Evolutionary conservation across 2,797 vertebrate genomes (phyloP).

Genomic region (Eulemur mongoz): DNA sequence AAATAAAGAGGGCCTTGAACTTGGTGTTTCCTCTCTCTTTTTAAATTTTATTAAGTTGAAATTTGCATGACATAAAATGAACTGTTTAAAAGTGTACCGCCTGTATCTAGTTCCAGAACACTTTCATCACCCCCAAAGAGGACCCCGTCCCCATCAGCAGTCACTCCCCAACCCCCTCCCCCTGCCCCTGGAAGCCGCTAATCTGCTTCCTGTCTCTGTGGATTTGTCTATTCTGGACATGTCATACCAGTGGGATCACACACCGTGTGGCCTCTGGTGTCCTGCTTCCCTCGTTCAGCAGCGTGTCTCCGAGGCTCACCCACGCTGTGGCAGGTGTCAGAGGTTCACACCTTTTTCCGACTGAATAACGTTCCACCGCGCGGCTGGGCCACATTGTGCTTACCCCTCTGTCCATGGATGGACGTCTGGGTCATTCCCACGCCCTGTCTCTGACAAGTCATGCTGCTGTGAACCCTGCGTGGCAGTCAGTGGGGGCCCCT

Average conservation of each 20-base stretch:
- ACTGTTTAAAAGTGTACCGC: neutral
- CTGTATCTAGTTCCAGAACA: neutral
- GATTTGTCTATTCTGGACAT: neutral
- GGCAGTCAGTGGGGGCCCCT: neutral
- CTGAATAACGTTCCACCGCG: rapidly evolving
- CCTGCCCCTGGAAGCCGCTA: neutral
- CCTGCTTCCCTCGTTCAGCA: neutral
- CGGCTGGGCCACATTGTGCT: neutral
- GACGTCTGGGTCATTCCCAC: neutral
- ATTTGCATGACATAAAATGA: neutral
- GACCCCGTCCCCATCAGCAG: rapidly evolving
- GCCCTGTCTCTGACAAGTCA: neutral
- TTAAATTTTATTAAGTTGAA: neutral
- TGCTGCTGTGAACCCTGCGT: neutral
- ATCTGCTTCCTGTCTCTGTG: neutral
- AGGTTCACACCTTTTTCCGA: neutral
- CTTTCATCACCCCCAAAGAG: neutral
- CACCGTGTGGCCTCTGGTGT: neutral
- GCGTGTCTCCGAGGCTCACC: neutral
- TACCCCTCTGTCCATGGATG: neutral
- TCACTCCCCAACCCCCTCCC: neutral
- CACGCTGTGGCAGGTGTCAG: rapidly evolving
- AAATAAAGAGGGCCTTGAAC: neutral
- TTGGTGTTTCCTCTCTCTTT: neutral
- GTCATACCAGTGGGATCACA: too few relatives aligned